A percentile compares a stretch with the other conserved stretches of the same genome.
phyloP scores from a whole-genome alignment of 2,888 invertebrate species.

The Ditylenchus weischeri region DNA sequence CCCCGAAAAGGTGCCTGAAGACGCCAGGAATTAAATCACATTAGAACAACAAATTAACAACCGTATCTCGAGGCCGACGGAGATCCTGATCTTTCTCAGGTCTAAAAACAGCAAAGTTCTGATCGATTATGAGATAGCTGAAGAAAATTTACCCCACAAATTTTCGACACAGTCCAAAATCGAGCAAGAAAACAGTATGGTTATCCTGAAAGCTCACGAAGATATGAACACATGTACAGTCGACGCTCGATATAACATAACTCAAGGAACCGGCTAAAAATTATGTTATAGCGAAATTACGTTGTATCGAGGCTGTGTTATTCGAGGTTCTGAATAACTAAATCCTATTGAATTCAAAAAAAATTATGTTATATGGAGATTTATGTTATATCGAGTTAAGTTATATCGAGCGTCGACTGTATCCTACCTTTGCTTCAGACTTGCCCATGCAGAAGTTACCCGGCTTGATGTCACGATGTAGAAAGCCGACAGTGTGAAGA shows the following conservation, averaged over 20 bases:
- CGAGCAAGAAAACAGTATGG: slow-evolving; percentile 47
- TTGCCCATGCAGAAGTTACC: slow-evolving; percentile 14
- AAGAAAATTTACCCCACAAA: slow-evolving; percentile 31
- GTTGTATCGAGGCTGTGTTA: too few species aligned
- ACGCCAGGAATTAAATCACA: too few species aligned
- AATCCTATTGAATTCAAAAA: too few species aligned
- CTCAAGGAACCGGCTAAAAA: too few species aligned
- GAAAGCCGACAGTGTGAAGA: slow-evolving; percentile 42
- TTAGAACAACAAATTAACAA: too few species aligned
- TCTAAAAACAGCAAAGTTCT: neutral
- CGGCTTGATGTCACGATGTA: slow-evolving; percentile 40
- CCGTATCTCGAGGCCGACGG: slow-evolving; percentile 36
- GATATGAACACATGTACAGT: slow-evolving; percentile 42
- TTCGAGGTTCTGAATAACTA: too few species aligned
- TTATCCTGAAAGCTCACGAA: slow-evolving; percentile 38
- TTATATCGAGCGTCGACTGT: too few species aligned
- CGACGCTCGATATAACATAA: too few species aligned
- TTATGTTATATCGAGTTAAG: too few species aligned
- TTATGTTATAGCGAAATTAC: too few species aligned
- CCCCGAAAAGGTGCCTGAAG: slow-evolving; percentile 45
- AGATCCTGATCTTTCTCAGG: slow-evolving; percentile 34
- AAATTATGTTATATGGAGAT: too few species aligned
- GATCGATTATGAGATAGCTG: neutral
- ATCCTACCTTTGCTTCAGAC: neutral
- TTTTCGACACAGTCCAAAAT: slow-evolving; percentile 49